phyloP scores from a whole-genome alignment of 2,888 invertebrate genomes.

The Desoria tigrina region DNA sequence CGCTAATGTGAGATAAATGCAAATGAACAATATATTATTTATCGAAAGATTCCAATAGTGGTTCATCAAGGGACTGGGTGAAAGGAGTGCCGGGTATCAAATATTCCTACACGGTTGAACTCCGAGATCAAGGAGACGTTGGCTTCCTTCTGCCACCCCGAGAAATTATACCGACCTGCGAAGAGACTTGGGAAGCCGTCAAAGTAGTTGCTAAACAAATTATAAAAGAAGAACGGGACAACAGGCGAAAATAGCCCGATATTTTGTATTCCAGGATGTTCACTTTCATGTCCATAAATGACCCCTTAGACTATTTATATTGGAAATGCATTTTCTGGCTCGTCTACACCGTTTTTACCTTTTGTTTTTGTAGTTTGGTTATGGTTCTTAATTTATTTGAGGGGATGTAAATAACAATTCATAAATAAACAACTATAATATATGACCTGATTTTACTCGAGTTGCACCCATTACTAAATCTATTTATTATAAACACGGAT shows the following conservation, averaged over 20 bases:
- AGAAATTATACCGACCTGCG: slow-evolving; percentile 45
- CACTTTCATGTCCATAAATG: background rate
- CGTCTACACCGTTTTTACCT: background rate
- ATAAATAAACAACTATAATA: too few species aligned
- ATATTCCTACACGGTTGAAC: slow-evolving; percentile 60
- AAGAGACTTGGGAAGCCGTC: slow-evolving; percentile 52
- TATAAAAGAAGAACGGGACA: background rate
- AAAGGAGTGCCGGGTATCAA: slow-evolving; percentile 58
- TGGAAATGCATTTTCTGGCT: background rate
- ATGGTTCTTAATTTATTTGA: background rate
- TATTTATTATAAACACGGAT: too few species aligned
- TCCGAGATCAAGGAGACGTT: slow-evolving; percentile 57
- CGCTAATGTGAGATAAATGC: too few species aligned
- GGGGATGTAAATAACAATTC: background rate
- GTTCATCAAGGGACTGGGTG: slow-evolving; percentile 60
- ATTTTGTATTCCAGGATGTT: too few species aligned
- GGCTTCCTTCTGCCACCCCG: slow-evolving; percentile 54
- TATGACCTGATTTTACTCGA: too few species aligned
- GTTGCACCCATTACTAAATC: too few species aligned
- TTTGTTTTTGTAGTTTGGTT: background rate
- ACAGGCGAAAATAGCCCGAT: background rate
- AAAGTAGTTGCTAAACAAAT: slow-evolving; percentile 45
- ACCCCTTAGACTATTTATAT: background rate
- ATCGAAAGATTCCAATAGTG: slow-evolving; percentile 55
- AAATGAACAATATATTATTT: too few species aligned